Evolutionary conservation across 2,797 vertebrate species (phyloP), one percentile per base, ranked within the genome.

Genomic region (Pempheris klunzingeri): DNA sequence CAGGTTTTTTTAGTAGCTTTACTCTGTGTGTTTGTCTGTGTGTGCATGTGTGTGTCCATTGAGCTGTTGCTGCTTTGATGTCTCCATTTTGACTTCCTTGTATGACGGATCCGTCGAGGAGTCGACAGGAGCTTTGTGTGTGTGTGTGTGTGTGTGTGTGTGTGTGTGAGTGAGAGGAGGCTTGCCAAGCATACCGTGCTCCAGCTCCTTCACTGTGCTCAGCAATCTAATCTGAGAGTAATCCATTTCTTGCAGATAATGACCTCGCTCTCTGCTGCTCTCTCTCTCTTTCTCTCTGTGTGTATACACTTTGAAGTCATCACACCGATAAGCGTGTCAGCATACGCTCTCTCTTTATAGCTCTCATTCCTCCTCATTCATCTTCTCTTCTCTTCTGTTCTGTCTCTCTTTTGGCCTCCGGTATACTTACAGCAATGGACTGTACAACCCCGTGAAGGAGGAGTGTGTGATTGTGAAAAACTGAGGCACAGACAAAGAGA

Each of bases 201-300:
- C 53, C 70, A 76, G 82, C 78, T 80, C 91, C n/a, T 87, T 85
- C 86, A 76, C 88, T 80, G 88, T 75, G 82, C 90, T 90, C 91
- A 87, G 85, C 88, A 91, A 90, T 93, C 92, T 94, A 93, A 95
- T 95, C 94, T 93, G 81, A 92, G 88, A 87, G 93, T 93, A 93
- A 96, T 96, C 94, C 90, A 94, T 94, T 93, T 93, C 91, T 93
- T 82, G 62, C 86, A 92, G 88, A 92, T 94, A 94, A 94, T 93
- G 91, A 93, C 90, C 91, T 82, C 78, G 66, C 90, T 78, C 91
- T 86, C 78, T 85, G 76, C 72, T 74, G 71, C 82, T 71, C 67
- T 57, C 68, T 38, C 41, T 43, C 86, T 67, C 74, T 65, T 72
- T 77, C 71, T 73, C 77, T 76, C 83, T 62, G 62, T 80, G 58